Percentiles rank a stretch among this genome's conserved stretches.
Evolutionary conservation across 2,797 vertebrate species (phyloP).

Genomic region (Mareca strepera): DNA sequence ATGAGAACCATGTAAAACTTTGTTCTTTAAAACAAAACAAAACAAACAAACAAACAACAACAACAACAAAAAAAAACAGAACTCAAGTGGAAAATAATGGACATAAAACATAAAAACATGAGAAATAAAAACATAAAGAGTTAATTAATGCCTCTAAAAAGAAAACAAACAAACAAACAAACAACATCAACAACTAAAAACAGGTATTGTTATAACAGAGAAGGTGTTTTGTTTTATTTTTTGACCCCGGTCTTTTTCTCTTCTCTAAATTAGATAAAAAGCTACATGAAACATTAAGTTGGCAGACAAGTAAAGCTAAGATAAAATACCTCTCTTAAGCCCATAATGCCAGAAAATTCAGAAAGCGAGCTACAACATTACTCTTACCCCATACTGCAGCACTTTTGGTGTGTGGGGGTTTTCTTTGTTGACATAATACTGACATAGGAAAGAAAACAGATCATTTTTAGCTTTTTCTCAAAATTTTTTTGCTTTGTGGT

Average conservation of each 20-base stretch:
- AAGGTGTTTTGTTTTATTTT: not conserved
- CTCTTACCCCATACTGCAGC: not conserved
- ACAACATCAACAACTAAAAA: no score
- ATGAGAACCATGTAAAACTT: not conserved
- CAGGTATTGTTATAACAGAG: not conserved
- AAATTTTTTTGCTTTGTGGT: not conserved
- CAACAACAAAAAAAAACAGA: not conserved
- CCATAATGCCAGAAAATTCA: not conserved
- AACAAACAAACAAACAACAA: no score
- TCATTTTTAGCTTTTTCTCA: not conserved
- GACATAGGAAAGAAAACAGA: not conserved
- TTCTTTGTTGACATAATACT: not conserved
- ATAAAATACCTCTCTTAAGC: not conserved
- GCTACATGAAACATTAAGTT: not conserved
- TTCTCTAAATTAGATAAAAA: conserved; percentile 14
- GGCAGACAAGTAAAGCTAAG: not conserved
- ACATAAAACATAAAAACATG: not conserved
- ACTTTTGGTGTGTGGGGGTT: not conserved
- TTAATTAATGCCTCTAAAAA: not conserved
- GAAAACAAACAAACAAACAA: no score
- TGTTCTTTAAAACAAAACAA: not conserved
- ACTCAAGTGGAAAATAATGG: not conserved
- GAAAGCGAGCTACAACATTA: not conserved
- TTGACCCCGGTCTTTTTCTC: not conserved
- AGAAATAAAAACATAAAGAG: not conserved